Base-by-base conservation (phyloP, 2,113 vertebrate species). In the Pelecanus crispus region DNA sequence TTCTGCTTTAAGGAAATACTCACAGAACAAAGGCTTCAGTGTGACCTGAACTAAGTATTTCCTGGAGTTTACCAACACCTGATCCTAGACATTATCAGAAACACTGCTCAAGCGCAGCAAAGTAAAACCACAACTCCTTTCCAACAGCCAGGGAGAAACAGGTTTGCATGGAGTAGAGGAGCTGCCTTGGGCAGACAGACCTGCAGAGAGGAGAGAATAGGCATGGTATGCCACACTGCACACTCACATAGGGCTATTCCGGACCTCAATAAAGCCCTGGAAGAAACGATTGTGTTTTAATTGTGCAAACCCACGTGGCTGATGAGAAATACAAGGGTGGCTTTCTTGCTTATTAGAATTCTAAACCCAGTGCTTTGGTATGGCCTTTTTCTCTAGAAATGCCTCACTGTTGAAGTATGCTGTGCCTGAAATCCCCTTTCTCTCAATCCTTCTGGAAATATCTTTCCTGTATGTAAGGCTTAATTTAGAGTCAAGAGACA, bases 271-370 rank as follows among this genome's bases (percentile, higher is more conserved):
- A 97, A 97, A 96, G 86, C 88, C 93, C 87, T 86, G 96, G 96
- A 89, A 95, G 90, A 89, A 97, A 81, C 96, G 67, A 82, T 96
- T 97, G 95, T 97, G 90, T 52, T 97, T 97, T 93, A 96, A 98
- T 97, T 98, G 97, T 97, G 74, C 92, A 96, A 95, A 96, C 86
- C 96, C 98, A 97, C 77, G 95, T 97, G 98, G 95, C 97, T 95
- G 90, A 88, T 20, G 61, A 91, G 95, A 96, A 97, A 89, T 80
- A 87, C 86, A 81, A 25, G 38, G 75, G 78, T 87, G 84, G 66
- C 21, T n/a, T 61, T 87, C 90, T 77, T 78, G 59, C 70, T 62
- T 63, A 50, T 61, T 89, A 31, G 66, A 73, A 88, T 95, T 88
- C 81, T 77, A 61, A 88, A 88, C 8, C 31, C 10, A 62, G 28